These are phyloP conservation scores for Eupristina koningsbergeri DNA, from an alignment of 1,140 invertebrate genomes.

Conservation along the genomic window DNA sequence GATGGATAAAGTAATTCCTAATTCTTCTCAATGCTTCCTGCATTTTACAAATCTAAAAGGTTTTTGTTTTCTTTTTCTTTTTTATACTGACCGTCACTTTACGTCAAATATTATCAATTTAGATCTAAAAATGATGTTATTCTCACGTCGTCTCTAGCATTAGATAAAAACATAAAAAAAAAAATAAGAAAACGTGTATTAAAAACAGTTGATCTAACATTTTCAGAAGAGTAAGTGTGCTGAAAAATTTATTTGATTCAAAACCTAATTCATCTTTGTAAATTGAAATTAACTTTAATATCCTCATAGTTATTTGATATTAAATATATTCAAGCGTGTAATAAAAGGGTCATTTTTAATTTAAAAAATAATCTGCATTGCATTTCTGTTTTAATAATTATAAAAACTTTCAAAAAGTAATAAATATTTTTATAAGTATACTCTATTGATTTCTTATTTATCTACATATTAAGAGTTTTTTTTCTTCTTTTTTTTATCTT, in stretches of 20 bases:
- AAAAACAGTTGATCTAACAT: not conserved
- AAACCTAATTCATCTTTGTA: not conserved
- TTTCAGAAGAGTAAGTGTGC: not conserved
- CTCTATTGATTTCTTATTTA: too few species aligned
- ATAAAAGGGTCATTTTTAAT: not conserved
- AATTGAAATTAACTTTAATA: not conserved
- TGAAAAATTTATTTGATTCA: not conserved
- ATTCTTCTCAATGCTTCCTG: too few species aligned
- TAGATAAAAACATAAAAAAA: not conserved
- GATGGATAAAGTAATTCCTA: too few species aligned
- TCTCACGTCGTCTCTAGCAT: not conserved
- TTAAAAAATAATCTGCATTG: not conserved
- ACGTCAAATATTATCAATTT: not conserved
- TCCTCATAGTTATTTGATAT: not conserved
- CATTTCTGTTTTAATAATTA: too few species aligned
- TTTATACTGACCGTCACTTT: conserved; percentile 7
- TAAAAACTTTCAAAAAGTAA: too few species aligned
- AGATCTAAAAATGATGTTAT: not conserved
- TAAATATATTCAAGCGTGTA: not conserved
- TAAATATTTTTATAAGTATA: too few species aligned
- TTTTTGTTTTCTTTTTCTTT: not conserved
- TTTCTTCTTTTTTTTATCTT: too few species aligned
- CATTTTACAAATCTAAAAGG: not conserved
- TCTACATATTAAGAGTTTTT: too few species aligned
- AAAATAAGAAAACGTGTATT: not conserved